These are phyloP conservation scores for Apodemus speciosus DNA, from an alignment of 2,113 vertebrate species.

Conservation along the genomic window DNA sequence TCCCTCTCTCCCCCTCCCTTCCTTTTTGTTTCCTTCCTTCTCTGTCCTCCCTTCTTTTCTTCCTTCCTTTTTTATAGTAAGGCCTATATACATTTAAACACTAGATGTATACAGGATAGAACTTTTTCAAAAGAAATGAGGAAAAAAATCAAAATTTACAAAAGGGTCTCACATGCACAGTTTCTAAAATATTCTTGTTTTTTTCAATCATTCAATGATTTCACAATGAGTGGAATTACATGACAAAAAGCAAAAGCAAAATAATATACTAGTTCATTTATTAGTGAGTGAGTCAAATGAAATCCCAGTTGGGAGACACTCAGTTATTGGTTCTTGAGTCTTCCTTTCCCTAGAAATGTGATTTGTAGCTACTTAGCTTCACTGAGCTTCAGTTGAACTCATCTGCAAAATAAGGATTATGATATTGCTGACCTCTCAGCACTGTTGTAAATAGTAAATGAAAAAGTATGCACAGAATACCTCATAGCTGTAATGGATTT, in stretches of 20 bases:
- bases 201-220: neutral
- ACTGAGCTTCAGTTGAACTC: constrained; percentile 3
- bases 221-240: neutral
- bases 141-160: neutral
- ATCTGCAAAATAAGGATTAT: neutral
- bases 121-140: neutral
- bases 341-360: neutral
- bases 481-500: constrained; percentile 44
- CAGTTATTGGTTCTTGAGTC: neutral
- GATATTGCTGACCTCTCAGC: neutral
- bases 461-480: constrained; percentile 46
- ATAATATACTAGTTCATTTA: neutral
- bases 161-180: neutral
- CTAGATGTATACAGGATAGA: neutral
- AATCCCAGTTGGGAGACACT: neutral
- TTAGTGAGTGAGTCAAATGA: neutral
- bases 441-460: constrained; percentile 47
- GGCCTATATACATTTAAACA: neutral
- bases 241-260: constrained; percentile 28
- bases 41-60: no score
- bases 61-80: neutral
- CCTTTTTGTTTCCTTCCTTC: no score
- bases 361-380: neutral
- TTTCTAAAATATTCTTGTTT: neutral
- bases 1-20: no score